Evolutionary conservation across 2,113 vertebrate species (phyloP).

Genomic region (Nibea albiflora): DNA sequence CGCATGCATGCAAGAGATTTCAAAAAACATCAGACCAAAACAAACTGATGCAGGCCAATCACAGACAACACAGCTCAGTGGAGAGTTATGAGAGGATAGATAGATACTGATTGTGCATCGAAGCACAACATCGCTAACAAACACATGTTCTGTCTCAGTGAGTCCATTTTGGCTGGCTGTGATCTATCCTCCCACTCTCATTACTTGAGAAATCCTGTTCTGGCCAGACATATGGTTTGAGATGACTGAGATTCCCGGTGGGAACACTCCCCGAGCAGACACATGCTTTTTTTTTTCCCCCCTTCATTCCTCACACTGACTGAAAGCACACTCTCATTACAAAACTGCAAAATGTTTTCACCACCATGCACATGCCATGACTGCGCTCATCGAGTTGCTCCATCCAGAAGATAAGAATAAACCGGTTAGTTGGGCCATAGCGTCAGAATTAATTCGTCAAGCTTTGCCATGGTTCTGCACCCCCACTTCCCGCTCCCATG

Average conservation of each 20-base stretch:
- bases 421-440: neutral
- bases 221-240: constrained; percentile 63
- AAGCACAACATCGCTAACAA: constrained; percentile 6
- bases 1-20: constrained; percentile 50
- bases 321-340: constrained; percentile 40
- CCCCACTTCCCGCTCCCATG: no score
- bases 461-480: neutral
- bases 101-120: constrained; percentile 6
- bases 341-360: constrained; percentile 47
- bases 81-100: neutral
- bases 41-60: constrained; percentile 48
- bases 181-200: constrained; percentile 39
- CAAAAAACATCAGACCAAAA: constrained; percentile 72
- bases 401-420: constrained; percentile 1
- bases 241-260: constrained; percentile 59
- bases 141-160: constrained; percentile 23
- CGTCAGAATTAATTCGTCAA: neutral
- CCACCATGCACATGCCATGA: constrained; percentile 6
- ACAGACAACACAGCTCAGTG: constrained; percentile 3
- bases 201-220: constrained; percentile 44
- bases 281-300: constrained; percentile 53
- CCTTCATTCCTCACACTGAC: constrained; percentile 52
- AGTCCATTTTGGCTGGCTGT: constrained; percentile 6
- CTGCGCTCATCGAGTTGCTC: neutral
- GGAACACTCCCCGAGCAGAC: constrained; percentile 50